phyloP scores from a whole-genome alignment of 2,797 vertebrate species.

The Apogon hyalosoma region DNA sequence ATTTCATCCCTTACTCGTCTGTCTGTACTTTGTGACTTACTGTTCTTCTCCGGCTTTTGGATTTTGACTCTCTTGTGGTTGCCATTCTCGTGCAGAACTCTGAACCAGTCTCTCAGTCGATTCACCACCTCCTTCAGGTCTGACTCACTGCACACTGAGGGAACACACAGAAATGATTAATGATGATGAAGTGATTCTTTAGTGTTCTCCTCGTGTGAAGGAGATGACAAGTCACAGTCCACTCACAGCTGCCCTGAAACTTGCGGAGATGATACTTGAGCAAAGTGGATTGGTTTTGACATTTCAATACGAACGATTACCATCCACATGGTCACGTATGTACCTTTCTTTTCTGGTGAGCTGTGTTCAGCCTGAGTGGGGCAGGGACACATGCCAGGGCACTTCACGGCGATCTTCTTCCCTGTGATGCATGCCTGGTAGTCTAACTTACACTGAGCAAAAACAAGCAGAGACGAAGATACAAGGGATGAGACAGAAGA shows the following conservation, averaged over 20 bases:
- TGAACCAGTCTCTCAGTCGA: constrained; percentile 94
- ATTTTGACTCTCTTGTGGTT: constrained; percentile 90
- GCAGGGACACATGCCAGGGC: constrained; percentile 92
- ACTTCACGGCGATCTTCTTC: constrained; percentile 93
- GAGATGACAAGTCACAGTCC: constrained; percentile 24
- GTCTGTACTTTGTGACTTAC: constrained; percentile 81
- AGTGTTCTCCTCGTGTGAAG: neutral
- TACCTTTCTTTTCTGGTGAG: constrained; percentile 89
- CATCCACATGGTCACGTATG: neutral
- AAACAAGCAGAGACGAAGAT: constrained; percentile 30
- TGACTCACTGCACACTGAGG: constrained; percentile 88
- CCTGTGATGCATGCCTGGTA: constrained; percentile 94
- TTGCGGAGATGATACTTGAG: constrained; percentile 11
- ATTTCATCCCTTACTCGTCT: neutral
- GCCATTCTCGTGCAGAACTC: constrained; percentile 92
- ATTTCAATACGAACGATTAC: neutral
- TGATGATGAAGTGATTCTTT: constrained; percentile 36
- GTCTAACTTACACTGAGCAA: constrained; percentile 93
- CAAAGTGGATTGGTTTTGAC: constrained; percentile 13
- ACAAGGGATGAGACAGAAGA: constrained; percentile 24
- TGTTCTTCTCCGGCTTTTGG: constrained; percentile 90
- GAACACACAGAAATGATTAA: constrained; percentile 36
- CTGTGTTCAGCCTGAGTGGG: constrained; percentile 79
- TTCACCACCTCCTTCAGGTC: constrained; percentile 93
- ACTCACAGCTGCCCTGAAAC: constrained; percentile 11